Conservation (phyloP, 2,113 vertebrate species). For the Lates calcarifer region DNA sequence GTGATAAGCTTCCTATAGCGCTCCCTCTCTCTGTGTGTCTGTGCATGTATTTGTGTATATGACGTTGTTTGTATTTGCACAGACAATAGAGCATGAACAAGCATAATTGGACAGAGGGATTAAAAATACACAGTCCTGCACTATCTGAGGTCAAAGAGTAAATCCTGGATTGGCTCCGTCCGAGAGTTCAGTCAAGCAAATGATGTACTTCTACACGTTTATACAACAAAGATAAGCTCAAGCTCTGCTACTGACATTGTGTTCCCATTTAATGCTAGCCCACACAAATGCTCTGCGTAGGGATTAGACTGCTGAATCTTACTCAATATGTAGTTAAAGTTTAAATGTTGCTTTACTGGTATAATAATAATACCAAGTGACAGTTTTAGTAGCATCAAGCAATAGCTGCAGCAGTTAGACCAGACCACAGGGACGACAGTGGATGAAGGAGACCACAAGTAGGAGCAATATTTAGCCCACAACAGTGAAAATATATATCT, state of each 20-base stretch:
- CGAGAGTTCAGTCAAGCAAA: conserved; percentile 12
- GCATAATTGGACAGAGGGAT: conserved; percentile 27
- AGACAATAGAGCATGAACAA: conserved; percentile 11
- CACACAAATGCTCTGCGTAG: neutral
- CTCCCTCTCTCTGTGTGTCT: conserved; percentile 6
- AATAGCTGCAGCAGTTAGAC: neutral
- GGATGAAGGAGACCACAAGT: neutral
- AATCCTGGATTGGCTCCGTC: conserved; percentile 40
- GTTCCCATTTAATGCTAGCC: conserved; percentile 4
- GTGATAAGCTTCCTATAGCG: conserved; percentile 19
- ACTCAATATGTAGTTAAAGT: conserved; percentile 4
- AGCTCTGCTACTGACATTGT: neutral
- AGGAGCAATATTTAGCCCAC: neutral
- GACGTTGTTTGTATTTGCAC: conserved; percentile 21
- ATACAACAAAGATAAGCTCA: conserved; percentile 34
- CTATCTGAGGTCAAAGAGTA: conserved; percentile 50
- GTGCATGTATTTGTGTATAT: neutral
- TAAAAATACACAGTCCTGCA: neutral
- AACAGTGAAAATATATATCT: neutral
- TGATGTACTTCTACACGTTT: conserved; percentile 27
- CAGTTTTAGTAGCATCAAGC: neutral
- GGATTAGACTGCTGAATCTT: conserved; percentile 26
- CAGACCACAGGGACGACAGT: neutral
- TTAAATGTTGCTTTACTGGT: neutral
- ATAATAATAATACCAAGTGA: neutral